A percentile compares a stretch with the other conserved stretches of the same genome.
Evolutionary conservation across 35 echinoderm and acorn worm genomes (phyloP).

Genomic region (Heliocidaris erythrogramma): DNA sequence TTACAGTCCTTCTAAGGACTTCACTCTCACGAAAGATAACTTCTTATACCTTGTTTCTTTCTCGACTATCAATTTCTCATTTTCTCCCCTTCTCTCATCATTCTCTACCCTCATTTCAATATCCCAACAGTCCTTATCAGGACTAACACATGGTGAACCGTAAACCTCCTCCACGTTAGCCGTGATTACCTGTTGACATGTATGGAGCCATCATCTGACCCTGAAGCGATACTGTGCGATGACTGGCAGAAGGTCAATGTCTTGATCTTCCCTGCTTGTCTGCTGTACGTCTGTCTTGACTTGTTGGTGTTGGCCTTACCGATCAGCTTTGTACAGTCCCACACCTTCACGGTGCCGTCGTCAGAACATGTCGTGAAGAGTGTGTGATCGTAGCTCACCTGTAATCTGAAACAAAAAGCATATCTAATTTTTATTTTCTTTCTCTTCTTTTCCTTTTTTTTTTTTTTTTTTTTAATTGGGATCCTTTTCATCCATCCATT

Average conservation of each 20-base stretch:
- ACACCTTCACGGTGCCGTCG: constrained; percentile 93
- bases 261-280: constrained; percentile 81
- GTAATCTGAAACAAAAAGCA: constrained; percentile 59
- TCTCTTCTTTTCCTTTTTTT: too few relatives aligned
- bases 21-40: too few relatives aligned
- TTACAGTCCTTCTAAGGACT: too few relatives aligned
- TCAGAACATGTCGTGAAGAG: constrained; percentile 86
- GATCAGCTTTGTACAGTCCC: constrained; percentile 88
- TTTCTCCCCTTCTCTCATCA: too few relatives aligned
- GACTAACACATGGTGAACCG: too few relatives aligned
- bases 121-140: too few relatives aligned
- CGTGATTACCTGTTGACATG: constrained; percentile 76
- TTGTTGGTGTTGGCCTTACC: constrained; percentile 86
- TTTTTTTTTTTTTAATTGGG: too few relatives aligned
- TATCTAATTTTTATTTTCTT: not conserved
- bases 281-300: constrained; percentile 80
- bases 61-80: too few relatives aligned
- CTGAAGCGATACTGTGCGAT: constrained; percentile 81
- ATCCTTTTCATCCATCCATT: too few relatives aligned
- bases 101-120: too few relatives aligned
- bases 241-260: constrained; percentile 84
- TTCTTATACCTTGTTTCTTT: too few relatives aligned
- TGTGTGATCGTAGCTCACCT: constrained; percentile 87
- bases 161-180: too few relatives aligned
- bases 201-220: constrained; percentile 91